Conservation (phyloP, 1,140 invertebrate species). For the Mercenaria mercenaria region DNA sequence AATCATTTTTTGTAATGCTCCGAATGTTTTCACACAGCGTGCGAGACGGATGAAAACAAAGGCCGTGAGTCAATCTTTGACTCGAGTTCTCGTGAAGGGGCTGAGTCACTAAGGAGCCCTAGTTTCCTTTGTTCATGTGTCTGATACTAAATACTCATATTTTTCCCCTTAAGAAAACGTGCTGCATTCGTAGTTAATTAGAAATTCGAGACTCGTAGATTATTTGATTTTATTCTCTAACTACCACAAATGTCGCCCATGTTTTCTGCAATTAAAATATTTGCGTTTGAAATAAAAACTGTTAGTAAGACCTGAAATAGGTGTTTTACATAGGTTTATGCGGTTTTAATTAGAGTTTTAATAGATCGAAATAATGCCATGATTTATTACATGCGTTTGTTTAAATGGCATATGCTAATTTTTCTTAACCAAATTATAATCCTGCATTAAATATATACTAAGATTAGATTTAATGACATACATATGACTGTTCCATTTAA, state of each 20-base stretch:
- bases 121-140: neutral
- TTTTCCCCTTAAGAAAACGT: neutral
- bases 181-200: neutral
- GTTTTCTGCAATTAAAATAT: neutral
- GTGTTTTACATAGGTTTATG: neutral
- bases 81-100: conserved; percentile 14
- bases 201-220: neutral
- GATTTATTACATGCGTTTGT: too few relatives aligned
- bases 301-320: neutral
- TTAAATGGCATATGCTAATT: too few relatives aligned
- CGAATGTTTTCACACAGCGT: conserved; percentile 21
- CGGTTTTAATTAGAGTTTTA: neutral
- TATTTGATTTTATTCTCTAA: neutral
- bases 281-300: neutral
- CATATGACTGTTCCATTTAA: too few relatives aligned
- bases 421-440: too few relatives aligned
- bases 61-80: conserved; percentile 37
- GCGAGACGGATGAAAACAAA: conserved; percentile 13
- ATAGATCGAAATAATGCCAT: neutral
- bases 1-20: conserved; percentile 24
- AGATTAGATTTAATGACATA: too few relatives aligned
- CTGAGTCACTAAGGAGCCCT: conserved; percentile 1
- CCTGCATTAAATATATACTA: too few relatives aligned
- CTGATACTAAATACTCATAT: neutral
- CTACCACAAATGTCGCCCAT: neutral